Evolutionary conservation across 2,888 invertebrate genomes (phyloP).

Genomic region (Andrena chrysosceles): DNA sequence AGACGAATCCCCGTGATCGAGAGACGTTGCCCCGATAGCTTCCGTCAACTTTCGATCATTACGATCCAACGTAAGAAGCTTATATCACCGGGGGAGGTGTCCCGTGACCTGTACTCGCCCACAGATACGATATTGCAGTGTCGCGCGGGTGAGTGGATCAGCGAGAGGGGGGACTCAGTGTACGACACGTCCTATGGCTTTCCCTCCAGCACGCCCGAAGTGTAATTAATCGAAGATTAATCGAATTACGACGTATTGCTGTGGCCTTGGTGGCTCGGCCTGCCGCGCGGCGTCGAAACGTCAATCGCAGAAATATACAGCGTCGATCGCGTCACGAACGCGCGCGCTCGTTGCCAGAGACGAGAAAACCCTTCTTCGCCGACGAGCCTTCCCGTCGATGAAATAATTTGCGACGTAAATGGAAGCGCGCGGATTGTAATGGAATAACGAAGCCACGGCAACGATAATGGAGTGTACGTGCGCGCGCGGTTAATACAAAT

Average conservation of each 20-base stretch:
- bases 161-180: neutral
- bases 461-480: constrained; percentile 45
- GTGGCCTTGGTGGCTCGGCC: constrained; percentile 28
- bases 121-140: neutral
- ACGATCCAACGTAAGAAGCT: constrained; percentile 22
- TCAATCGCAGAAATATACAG: constrained; percentile 48
- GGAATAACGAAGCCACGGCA: constrained; percentile 52
- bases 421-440: constrained; percentile 40
- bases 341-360: too few species aligned
- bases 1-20: neutral
- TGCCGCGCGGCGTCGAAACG: constrained; percentile 47
- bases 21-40: neutral
- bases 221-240: constrained; percentile 69
- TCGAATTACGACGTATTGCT: constrained; percentile 64
- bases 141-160: neutral
- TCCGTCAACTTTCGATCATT: constrained; percentile 7
- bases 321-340: constrained; percentile 1
- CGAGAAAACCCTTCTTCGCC: too few species aligned
- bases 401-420: constrained; percentile 43
- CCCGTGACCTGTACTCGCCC: neutral
- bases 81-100: neutral
- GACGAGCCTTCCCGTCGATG: constrained; percentile 30
- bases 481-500: constrained; percentile 18
- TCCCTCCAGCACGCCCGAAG: constrained; percentile 25
- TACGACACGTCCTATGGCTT: neutral